Evolutionary conservation across 2,113 vertebrate species (phyloP), one percentile per base, ranked within the genome.

Genomic region (Oncorhynchus tshawytscha): DNA sequence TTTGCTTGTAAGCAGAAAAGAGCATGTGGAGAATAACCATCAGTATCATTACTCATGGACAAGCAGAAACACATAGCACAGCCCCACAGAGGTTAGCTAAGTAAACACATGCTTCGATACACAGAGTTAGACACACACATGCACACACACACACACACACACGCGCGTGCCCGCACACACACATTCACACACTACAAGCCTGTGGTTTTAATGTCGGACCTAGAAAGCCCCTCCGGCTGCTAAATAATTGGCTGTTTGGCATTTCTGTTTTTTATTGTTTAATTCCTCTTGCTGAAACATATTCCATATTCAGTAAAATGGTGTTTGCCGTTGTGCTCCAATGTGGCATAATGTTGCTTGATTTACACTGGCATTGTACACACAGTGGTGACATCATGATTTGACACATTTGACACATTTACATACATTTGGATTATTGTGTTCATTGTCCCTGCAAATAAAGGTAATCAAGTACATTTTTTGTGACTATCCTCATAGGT

Each of bases 231-330:
- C 82, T 73, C 3, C 74, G 86, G 89, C 85, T 80, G 83, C 84
- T 85, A 85, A 88, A 90, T 92, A 91, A 91, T 90, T 91, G 90
- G 79, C 75, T 89, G 72, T 86, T 88, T 90, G 90, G 81, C 86
- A 84, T 90, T 90, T 92, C 76, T 86, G 76, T 51, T 48, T 45
- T 70, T 25, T 20, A 7, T 20, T 24, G 24, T 82, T 65, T 84
- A 79, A 59, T 82, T 83, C 71, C 72, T 84, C 72, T 78, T 78
- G 62, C 83, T 75, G 15, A 22, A 73, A 24, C 78, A 71, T 88
- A 81, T 78, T 86, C 31, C 62, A 74, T 34, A 66, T 67, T 73
- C 39, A 78, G 77, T 82, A 80, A 83, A n/a, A 85, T 75, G 45
- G 11, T 27, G 11, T 18, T 67, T 16, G 3, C 4, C 2, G 16